Base-by-base conservation (phyloP, 2,113 vertebrate species). In the Phasianus colchicus region DNA sequence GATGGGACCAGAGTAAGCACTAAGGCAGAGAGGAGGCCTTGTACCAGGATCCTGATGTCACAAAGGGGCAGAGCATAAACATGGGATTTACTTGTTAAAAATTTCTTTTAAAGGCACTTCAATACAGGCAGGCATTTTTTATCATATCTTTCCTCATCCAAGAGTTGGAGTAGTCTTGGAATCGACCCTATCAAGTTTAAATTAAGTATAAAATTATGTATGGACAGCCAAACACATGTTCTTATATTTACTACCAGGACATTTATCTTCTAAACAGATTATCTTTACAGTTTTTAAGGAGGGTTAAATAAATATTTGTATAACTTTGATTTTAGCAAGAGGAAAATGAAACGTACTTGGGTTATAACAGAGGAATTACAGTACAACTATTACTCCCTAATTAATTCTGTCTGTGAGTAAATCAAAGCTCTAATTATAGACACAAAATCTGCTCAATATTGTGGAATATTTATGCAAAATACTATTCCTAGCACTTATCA, bases 381-480 rank as follows among this genome's bases (percentile, higher is more conserved):
- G 95, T 81, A 93, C 76, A 93, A 92, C 95, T 97, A 96, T 96
- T 96, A 94, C 38, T 69, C 61, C 72, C 74, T 95, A 96, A 91
- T 97, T 96, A 97, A 91, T 95, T 96, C 95, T 96, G 34, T 89
- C 63, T 96, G 78, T 94, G 75, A 95, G 85, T 97, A 97, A 97
- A 97, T 97, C 93, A 97, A 93, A 97, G 75, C 82, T 97, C 92
- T 97, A 97, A 97, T 97, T 97, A 97, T 54, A 98, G 87, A 92
- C 83, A 97, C 17, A 76, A 96, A 97, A 94, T 94, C 80, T 92
- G 93, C 84, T 97, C 94, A 96, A 96, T 97, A 97, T 93, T 97
- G 92, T 96, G 82, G 52, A 97, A 93, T 97, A 97, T 97, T 97
- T 97, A 97, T 96, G 91, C 92, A 97, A 97, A 97, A 97, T 89